Conservation (phyloP, 37 sponge, comb jelly and placozoan species). For the Amphimedon queenslandica region DNA sequence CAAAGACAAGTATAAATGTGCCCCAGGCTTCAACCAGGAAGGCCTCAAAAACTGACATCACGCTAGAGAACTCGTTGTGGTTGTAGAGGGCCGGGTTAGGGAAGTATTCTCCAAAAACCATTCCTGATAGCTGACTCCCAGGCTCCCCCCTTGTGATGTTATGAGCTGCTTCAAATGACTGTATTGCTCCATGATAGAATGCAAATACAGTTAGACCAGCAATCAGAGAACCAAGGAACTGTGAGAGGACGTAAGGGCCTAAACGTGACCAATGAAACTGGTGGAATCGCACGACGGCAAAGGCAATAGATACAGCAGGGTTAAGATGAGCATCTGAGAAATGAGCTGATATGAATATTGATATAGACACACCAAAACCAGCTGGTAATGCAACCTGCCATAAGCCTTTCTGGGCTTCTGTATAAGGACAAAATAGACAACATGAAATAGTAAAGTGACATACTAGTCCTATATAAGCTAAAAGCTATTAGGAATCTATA, state of each 20-base stretch:
- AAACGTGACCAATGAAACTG: slow-evolving; percentile 2
- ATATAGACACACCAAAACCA: neutral
- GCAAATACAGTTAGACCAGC: neutral
- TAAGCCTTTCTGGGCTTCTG: slow-evolving; percentile 3
- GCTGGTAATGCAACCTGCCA: slow-evolving; percentile 16
- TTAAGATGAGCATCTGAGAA: slow-evolving; percentile 23
- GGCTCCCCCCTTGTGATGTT: neutral
- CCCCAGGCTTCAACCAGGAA: slow-evolving; percentile 16
- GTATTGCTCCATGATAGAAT: neutral
- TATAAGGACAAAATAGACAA: neutral
- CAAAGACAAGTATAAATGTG: slow-evolving; percentile 20
- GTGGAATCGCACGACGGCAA: slow-evolving; percentile 4
- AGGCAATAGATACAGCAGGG: slow-evolving; percentile 14
- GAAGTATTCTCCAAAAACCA: slow-evolving; percentile 25
- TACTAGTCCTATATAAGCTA: neutral
- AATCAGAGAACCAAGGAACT: neutral
- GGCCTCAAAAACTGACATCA: slow-evolving; percentile 2
- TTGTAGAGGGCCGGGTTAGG: slow-evolving; percentile 12
- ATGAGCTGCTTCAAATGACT: neutral
- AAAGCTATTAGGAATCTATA: neutral
- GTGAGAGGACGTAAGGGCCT: neutral
- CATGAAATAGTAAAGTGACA: too few relatives aligned
- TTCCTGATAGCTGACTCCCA: neutral
- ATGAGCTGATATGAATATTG: neutral
- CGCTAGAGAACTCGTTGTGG: neutral